Percentiles rank a stretch among this genome's conserved stretches.
Conservation (phyloP, 2,797 vertebrate species). For the Premnoplex brunnescens region DNA sequence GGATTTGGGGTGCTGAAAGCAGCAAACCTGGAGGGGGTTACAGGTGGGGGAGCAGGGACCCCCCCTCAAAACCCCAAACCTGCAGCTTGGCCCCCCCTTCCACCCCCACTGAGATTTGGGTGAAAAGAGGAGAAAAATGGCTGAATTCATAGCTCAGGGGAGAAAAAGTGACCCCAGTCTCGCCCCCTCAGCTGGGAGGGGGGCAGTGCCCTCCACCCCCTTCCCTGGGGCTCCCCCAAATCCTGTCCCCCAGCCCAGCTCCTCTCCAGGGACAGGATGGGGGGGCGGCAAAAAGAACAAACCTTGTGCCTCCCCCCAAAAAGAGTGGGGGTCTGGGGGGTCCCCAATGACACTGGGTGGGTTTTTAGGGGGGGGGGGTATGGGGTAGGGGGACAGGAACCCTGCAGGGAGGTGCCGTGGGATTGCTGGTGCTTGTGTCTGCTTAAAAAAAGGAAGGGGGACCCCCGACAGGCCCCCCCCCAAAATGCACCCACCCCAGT, state of each 20-base stretch:
- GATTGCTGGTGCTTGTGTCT: slow-evolving; percentile 26
- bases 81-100: not conserved
- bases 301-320: not conserved
- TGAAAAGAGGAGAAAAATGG: not conserved
- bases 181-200: not conserved
- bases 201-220: too few relatives aligned
- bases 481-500: not conserved
- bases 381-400: not conserved
- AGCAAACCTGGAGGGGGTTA: not conserved
- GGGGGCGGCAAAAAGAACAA: not conserved
- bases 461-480: not conserved
- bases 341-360: not conserved
- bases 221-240: not conserved
- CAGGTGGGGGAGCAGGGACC: not conserved
- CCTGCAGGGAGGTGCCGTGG: not conserved
- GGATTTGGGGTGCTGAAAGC: not conserved
- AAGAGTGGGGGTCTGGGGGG: not conserved
- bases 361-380: too few relatives aligned
- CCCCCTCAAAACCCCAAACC: not conserved
- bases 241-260: not conserved
- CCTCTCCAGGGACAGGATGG: not conserved
- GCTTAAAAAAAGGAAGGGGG: not conserved
- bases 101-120: not conserved
- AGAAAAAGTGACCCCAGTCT: not conserved
- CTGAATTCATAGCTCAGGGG: not conserved